Evolutionary conservation across 2,797 vertebrate genomes (phyloP), one percentile per base, ranked within the genome.

Genomic region (Garrulus glandarius): DNA sequence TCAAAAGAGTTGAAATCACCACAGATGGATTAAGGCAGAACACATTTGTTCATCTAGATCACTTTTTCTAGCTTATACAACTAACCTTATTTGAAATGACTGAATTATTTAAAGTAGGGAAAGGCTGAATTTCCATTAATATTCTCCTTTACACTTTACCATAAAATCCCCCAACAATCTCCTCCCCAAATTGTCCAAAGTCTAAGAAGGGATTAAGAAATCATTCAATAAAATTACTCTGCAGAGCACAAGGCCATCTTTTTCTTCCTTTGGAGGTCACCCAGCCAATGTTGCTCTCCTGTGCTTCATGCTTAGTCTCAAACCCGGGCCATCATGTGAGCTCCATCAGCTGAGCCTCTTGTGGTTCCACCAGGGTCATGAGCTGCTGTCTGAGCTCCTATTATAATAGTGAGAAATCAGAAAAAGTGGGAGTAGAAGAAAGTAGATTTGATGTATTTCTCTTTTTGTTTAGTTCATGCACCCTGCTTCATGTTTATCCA

Each of bases 51-150:
- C 59, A 79, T 47, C 75, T 68, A 75, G 55, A 79, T 68, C 27
- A 37, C 3, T 37, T 87, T 90, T 88, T 72, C 36, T 19, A 79
- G 47, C 55, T 91, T 68, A 30, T 67, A 39, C 43, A 89, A 47
- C n/a, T 71, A 86, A 84, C 34, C 7, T 86, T 3, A n/a, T 92
- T 92, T 91, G 65, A 95, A 95, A 87, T 84, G 56, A 71, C 34
- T 4, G 2, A 87, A 50, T 29, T 29, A 50, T 56, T 76, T 63
- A 67, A 44, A 75, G 55, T 56, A 68, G 71, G 19, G 27, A 74
- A 79, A 86, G 15, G 57, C 69, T 7, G 4, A 63, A 70, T 69
- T 75, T 32, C 36, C 67, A 80, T 20, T 49, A 71, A 69, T 83
- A n/a, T 32, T 70, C 50, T 87, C 56, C 36, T 70, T 76, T 87